phyloP scores from a whole-genome alignment of 2,797 vertebrate species.

The Alfaro cultratus region DNA sequence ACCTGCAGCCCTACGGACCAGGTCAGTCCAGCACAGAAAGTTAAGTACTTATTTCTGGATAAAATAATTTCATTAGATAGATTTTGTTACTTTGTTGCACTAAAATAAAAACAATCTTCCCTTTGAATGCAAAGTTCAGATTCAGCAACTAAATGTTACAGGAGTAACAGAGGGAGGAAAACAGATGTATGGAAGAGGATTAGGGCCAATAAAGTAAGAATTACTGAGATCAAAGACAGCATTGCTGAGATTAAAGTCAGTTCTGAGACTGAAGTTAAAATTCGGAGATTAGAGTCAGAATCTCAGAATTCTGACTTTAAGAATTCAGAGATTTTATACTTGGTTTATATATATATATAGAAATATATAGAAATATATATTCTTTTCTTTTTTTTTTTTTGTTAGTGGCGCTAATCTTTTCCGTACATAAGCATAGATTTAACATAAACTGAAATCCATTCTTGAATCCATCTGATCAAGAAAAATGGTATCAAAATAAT shows the following conservation, averaged over 20 bases:
- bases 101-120: background rate
- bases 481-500: background rate
- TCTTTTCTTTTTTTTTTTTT: too few species aligned
- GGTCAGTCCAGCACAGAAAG: slow-evolving; percentile 76
- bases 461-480: background rate
- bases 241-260: too few species aligned
- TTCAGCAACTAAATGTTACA: background rate
- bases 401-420: too few species aligned
- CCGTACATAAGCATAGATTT: background rate
- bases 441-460: background rate
- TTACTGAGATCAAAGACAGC: too few species aligned
- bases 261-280: too few species aligned
- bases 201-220: too few species aligned
- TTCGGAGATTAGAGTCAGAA: too few species aligned
- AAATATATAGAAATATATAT: too few species aligned
- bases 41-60: background rate
- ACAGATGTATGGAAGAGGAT: too few species aligned
- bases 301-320: too few species aligned
- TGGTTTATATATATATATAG: too few species aligned
- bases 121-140: background rate
- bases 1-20: slow-evolving; percentile 96
- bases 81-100: background rate
- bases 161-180: background rate
- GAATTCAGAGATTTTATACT: too few species aligned
- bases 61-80: background rate